Evolutionary conservation across 2,113 vertebrate genomes (phyloP), one percentile per base, ranked within the genome.

Genomic region (Heterocephalus glaber): DNA sequence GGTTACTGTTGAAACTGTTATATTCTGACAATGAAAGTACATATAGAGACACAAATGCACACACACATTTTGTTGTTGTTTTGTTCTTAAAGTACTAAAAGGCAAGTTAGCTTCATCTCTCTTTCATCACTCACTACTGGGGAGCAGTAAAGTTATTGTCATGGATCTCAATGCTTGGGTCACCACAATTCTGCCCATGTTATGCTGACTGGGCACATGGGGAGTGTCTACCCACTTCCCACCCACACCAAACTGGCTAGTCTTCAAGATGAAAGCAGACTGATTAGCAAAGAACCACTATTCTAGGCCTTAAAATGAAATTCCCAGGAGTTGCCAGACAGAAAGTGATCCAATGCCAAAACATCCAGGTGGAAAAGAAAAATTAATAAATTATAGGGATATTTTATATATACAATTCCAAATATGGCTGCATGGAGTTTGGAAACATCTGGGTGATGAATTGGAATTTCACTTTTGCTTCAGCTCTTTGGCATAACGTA

Each of bases 381-480:
- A 97, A 97, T 97, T 97, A 97, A 98, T 98, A 97, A 97, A 96
- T 98, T 95, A 96, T 95, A 90, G 70, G 92, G 94, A 70, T 96
- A 97, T 98, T 96, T 97, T 96, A 96, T 97, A 97, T 97, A 98
- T 96, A 98, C 97, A 98, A 96, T 97, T 97, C 97, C 97, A 98
- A 97, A 98, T 98, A 98, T 95, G 97, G 97, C 65, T 79, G 24
- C 38, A 22, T 60, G 85, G 80, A 96, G 96, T 97, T 97, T 95
- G 92, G 94, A 96, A 97, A 98, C 97, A 97, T 97, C 97, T 98
- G 97, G 97, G 95, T 97, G 94, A 97, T 95, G 95, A 93, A 96
- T 96, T 96, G 88, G 90, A 98, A 97, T 97, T 95, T 97, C 70
- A 76, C 96, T 96, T 96, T 96, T 94, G 96, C 97, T 97, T 49